Percentiles rank a stretch among this genome's conserved stretches.
These are phyloP conservation scores for Barnardius zonarius DNA, from an alignment of 2,113 vertebrate species.

Conservation along the genomic window DNA sequence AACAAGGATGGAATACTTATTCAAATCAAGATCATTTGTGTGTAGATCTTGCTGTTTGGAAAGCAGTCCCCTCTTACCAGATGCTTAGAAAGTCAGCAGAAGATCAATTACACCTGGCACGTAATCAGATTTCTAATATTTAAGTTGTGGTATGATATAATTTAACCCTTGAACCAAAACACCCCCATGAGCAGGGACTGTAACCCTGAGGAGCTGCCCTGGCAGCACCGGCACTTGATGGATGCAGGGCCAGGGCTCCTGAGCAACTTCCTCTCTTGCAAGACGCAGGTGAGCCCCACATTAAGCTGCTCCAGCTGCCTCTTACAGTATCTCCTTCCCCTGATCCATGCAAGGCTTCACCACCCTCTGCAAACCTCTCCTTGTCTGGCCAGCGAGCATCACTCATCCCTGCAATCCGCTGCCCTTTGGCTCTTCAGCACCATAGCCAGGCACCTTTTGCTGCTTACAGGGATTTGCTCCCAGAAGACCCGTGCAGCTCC, in stretches of 20 bases:
- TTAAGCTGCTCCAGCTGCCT: not conserved
- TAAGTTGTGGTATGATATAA: not conserved
- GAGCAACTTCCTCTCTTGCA: not conserved
- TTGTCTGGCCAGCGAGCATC: accelerated
- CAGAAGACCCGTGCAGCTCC: accelerated
- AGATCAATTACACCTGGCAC: not conserved
- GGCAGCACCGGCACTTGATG: accelerated
- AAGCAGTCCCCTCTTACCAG: not conserved
- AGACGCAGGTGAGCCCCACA: accelerated
- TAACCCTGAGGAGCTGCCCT: not conserved
- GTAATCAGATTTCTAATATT: not conserved
- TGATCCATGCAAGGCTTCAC: accelerated
- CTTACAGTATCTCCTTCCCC: accelerated
- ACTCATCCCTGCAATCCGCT: accelerated
- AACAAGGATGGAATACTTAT: conserved; percentile 60
- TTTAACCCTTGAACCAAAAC: not conserved
- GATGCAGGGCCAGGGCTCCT: not conserved
- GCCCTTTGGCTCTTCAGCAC: accelerated
- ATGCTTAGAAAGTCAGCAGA: not conserved
- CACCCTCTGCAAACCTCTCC: not conserved
- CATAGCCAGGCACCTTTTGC: accelerated
- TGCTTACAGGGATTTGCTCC: not conserved
- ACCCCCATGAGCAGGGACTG: not conserved
- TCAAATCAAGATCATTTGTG: conserved; percentile 35
- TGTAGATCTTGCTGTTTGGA: not conserved